Evolutionary conservation across 2,888 invertebrate species (phyloP).

Genomic region (Mythimna impura): DNA sequence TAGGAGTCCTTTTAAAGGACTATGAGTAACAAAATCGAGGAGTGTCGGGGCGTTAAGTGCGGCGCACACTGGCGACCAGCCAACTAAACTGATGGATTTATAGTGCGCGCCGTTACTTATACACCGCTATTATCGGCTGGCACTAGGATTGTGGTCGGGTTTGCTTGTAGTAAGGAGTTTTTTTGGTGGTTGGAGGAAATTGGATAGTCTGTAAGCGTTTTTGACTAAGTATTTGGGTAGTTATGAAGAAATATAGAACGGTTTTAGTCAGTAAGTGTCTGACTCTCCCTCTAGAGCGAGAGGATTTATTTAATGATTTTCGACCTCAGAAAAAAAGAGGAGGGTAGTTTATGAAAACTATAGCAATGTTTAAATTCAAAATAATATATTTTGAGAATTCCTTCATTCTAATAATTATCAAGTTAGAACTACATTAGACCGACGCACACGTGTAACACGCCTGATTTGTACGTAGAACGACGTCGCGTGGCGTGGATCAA

Average conservation of each 20-base stretch:
- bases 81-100: constrained; percentile 80
- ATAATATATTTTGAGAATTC: too few species aligned
- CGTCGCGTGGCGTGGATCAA: too few species aligned
- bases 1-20: constrained; percentile 59
- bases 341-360: too few species aligned
- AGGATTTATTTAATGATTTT: too few species aligned
- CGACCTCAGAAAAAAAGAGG: too few species aligned
- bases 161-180: constrained; percentile 16
- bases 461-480: too few species aligned
- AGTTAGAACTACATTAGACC: too few species aligned
- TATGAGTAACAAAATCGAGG: constrained; percentile 51
- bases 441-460: too few species aligned
- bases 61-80: constrained; percentile 73
- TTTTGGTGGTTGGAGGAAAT: neutral
- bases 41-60: constrained; percentile 70
- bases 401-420: too few species aligned
- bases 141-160: constrained; percentile 30
- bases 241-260: neutral
- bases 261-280: neutral
- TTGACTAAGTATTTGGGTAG: neutral
- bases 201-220: neutral
- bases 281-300: too few species aligned
- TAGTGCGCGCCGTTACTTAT: constrained; percentile 74
- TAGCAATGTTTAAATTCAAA: too few species aligned
- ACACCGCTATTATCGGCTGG: constrained; percentile 66